Evolutionary conservation across 2,888 invertebrate genomes (phyloP), one percentile per base, ranked within the genome.

Genomic region (Entomobrya proxima): DNA sequence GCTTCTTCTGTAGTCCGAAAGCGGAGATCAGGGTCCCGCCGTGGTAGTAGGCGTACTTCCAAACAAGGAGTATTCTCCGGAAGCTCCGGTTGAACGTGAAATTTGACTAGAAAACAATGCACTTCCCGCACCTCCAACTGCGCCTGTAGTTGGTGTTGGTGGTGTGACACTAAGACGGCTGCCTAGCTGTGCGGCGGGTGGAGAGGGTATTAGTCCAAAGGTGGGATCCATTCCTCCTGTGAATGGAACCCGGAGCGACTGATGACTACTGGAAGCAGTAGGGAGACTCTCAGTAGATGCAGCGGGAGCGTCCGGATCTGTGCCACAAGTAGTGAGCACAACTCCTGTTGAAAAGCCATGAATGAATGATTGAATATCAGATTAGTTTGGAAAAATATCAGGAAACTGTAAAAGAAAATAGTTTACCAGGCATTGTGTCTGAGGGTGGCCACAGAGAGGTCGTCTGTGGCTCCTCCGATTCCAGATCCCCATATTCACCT

Each of bases 361-460:
- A 58, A 37, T 44, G 11, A 37, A 32, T 58, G 3, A 18, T n/a
- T 2, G 21, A 9, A 7, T 27, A 21, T 55, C 47, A 47, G n/a
- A 5, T 13, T 13, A 47, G n/a, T 47, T 11, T 7, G 52, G 18
- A 52, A 24, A 37, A 79, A 50, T 27, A 24, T 27, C 7, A 55
- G 27, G 18, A 72, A 72, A 80, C 18, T 21, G 15, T 32, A 32
- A 9, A 32, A 35, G 11, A 5, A 35, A n/a, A n/a, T n/a, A n/a
- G n/a, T 27, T 27, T 77, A 89, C 88, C 90, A 72, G 89, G 90
- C 88, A 90, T 89, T 7, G 88, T 89, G 78, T 89, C 89, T 5
- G 90, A 89, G 13, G 89, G 89, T 11, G 89, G 89, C 89, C 89
- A 89, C 0, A 90, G 67, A 2, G 89, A 86, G 0, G 89, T 90